phyloP scores from a whole-genome alignment of 2,797 vertebrate genomes.

The Peromyscus eremicus region DNA sequence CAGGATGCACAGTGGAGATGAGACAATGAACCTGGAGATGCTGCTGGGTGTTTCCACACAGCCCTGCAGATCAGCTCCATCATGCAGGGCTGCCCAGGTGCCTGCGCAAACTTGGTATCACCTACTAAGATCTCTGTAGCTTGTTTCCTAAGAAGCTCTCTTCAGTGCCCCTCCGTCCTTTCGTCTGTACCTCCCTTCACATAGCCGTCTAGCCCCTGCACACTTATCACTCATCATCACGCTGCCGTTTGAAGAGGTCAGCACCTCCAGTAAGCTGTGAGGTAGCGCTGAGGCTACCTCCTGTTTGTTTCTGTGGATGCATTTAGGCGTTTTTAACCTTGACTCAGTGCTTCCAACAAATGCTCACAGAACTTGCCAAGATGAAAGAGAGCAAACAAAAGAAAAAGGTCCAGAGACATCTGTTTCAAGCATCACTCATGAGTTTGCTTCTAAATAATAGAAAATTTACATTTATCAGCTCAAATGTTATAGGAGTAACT shows the following conservation, averaged over 20 bases:
- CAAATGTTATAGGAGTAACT: background rate
- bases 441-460: background rate
- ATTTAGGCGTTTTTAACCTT: conserved; percentile 7
- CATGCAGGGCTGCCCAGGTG: background rate
- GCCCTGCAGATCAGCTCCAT: background rate
- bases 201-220: background rate
- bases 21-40: background rate
- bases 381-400: background rate
- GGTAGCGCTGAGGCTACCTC: background rate
- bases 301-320: no score
- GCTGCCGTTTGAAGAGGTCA: background rate
- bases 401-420: background rate
- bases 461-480: background rate
- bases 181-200: background rate
- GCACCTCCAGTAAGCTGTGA: background rate
- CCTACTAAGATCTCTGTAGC: background rate
- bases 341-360: background rate
- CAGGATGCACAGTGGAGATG: background rate
- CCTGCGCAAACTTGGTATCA: background rate
- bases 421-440: background rate
- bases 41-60: background rate
- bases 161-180: background rate
- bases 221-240: background rate
- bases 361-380: conserved; percentile 8
- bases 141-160: background rate